These are phyloP conservation scores for Drosophila ohnishii DNA, from an alignment of 1,140 invertebrate species.

Conservation along the genomic window DNA sequence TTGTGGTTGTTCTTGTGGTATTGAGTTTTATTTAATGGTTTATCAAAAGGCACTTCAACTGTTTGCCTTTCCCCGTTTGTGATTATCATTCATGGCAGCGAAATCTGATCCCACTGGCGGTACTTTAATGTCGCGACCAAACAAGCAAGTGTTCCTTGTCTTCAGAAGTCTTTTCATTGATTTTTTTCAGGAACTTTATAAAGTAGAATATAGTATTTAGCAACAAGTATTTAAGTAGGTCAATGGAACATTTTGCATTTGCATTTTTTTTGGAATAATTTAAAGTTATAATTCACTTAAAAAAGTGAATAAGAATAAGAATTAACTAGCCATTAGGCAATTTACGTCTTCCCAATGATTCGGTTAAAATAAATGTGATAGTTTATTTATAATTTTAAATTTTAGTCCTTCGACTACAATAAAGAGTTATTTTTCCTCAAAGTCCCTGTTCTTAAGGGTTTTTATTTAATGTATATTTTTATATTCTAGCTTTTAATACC, in stretches of 20 bases:
- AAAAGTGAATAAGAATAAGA: no score
- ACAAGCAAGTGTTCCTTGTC: constrained; percentile 21
- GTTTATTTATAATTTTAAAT: no score
- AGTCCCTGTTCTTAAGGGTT: no score
- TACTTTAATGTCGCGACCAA: constrained; percentile 14
- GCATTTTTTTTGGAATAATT: background rate
- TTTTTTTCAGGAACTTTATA: background rate
- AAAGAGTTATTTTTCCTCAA: no score
- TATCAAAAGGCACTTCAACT: constrained; percentile 81
- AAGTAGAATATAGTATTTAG: background rate
- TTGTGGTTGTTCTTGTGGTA: constrained; percentile 44
- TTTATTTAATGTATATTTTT: no score
- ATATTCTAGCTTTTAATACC: no score
- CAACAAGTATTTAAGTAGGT: constrained; percentile 8
- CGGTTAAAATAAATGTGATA: no score
- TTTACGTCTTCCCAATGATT: no score
- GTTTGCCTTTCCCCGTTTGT: constrained; percentile 58
- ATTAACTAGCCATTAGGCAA: no score
- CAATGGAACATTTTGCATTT: background rate
- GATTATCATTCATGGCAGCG: constrained; percentile 65
- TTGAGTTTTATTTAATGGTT: constrained; percentile 79
- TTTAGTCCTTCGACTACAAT: no score
- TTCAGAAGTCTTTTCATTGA: background rate
- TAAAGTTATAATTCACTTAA: background rate
- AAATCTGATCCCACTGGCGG: constrained; percentile 42